Percentiles rank a stretch among this genome's conserved stretches.
These are phyloP conservation scores for Aquatica leii DNA, from an alignment of 2,888 invertebrate species.

Conservation along the genomic window DNA sequence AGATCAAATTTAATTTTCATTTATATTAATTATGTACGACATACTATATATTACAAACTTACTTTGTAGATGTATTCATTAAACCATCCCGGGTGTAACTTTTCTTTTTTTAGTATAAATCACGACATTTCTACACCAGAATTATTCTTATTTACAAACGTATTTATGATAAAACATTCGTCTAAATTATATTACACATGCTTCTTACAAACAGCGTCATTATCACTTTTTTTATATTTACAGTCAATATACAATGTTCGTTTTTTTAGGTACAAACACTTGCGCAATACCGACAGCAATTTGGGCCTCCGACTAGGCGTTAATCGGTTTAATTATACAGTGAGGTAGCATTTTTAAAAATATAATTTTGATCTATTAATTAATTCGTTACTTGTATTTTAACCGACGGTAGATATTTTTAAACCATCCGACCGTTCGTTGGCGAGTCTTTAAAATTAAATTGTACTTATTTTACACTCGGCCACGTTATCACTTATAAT, in stretches of 20 bases:
- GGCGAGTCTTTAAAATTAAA: conserved; percentile 20
- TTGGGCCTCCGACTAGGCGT: conserved; percentile 40
- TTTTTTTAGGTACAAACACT: conserved; percentile 50
- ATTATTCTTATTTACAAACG: conserved; percentile 48
- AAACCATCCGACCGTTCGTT: conserved; percentile 18
- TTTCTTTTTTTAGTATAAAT: conserved; percentile 48
- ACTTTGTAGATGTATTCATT: conserved; percentile 56
- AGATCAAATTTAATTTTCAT: conserved; percentile 38
- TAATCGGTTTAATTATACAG: conserved; percentile 37
- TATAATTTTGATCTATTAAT: conserved; percentile 38
- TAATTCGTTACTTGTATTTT: conserved; percentile 28
- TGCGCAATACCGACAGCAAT: conserved; percentile 38
- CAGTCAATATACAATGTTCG: conserved; percentile 40
- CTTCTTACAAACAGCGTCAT: conserved; percentile 49
- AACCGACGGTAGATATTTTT: conserved; percentile 22
- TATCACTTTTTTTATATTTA: conserved; percentile 55
- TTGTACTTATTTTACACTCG: conserved; percentile 27
- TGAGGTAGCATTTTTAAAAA: conserved; percentile 46
- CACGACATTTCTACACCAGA: conserved; percentile 48
- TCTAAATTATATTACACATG: conserved; percentile 56
- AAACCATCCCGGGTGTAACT: conserved; percentile 56
- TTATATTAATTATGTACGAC: conserved; percentile 53
- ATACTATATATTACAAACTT: conserved; percentile 57
- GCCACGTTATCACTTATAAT: conserved; percentile 29
- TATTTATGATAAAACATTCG: conserved; percentile 38